Evolutionary conservation across 2,888 invertebrate genomes (phyloP).

Genomic region (Entomobrya proxima): DNA sequence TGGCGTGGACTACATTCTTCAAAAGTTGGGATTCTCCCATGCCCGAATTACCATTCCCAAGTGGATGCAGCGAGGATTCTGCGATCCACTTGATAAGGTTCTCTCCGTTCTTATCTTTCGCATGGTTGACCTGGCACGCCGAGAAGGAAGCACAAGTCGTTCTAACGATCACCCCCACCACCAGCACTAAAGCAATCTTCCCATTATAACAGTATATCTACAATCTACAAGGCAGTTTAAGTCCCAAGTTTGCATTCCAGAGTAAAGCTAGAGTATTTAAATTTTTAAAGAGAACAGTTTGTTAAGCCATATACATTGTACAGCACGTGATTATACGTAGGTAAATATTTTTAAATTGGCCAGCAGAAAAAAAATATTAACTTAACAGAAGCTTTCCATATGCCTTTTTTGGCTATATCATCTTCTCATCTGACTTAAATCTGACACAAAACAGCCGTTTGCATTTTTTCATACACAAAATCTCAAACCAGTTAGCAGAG

Average conservation of each 20-base stretch:
- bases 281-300: background rate
- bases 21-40: slow-evolving; percentile 97
- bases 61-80: slow-evolving; percentile 98
- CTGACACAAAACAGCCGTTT: slow-evolving; percentile 13
- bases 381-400: slow-evolving; percentile 37
- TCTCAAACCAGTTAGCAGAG: no score
- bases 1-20: slow-evolving; percentile 98
- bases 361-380: background rate
- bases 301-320: no score
- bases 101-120: slow-evolving; percentile 87
- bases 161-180: slow-evolving; percentile 18
- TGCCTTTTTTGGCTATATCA: slow-evolving; percentile 49
- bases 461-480: slow-evolving; percentile 8
- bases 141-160: slow-evolving; percentile 55
- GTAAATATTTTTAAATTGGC: background rate
- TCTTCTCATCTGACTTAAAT: slow-evolving; percentile 7
- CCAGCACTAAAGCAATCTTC: background rate
- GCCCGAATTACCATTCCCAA: slow-evolving; percentile 99
- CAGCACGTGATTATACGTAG: no score
- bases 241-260: slow-evolving; percentile 29
- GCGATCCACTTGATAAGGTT: slow-evolving; percentile 97
- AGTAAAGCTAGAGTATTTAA: slow-evolving; percentile 23
- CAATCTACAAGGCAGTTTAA: background rate
- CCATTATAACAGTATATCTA: background rate
- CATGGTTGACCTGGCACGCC: slow-evolving; percentile 80